Percentiles rank a stretch among this genome's conserved stretches.
These are phyloP conservation scores for Onychostoma macrolepis DNA, from an alignment of 2,113 vertebrate species.

Conservation along the genomic window DNA sequence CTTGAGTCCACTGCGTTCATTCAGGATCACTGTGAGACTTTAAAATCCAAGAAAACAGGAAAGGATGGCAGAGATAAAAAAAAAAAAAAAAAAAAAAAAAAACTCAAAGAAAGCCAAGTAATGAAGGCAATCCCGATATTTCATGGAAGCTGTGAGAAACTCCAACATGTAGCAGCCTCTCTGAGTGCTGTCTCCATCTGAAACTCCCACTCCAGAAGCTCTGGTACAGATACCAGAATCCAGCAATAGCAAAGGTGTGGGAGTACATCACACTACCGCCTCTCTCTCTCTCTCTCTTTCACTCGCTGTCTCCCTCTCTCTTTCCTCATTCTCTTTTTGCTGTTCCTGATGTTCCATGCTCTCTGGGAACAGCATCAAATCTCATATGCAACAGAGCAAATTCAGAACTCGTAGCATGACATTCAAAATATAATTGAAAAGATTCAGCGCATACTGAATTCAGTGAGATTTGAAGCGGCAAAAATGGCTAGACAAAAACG, in stretches of 20 bases:
- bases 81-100: background rate
- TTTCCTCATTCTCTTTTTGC: slow-evolving; percentile 27
- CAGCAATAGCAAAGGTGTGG: slow-evolving; percentile 76
- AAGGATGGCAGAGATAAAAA: background rate
- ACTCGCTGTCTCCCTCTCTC: slow-evolving; percentile 52
- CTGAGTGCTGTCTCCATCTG: slow-evolving; percentile 30
- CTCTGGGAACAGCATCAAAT: slow-evolving; percentile 26
- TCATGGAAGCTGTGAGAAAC: slow-evolving; percentile 23
- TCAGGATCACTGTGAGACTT: background rate
- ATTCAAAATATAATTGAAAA: background rate
- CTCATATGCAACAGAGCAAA: slow-evolving; percentile 15
- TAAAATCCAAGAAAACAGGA: background rate
- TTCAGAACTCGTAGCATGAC: slow-evolving; percentile 3
- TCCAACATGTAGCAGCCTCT: slow-evolving; percentile 24
- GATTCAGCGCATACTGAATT: background rate
- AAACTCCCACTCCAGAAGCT: slow-evolving; percentile 46
- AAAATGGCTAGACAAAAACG: background rate
- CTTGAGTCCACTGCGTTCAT: slow-evolving; percentile 21
- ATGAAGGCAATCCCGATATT: background rate
- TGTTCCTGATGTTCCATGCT: slow-evolving; percentile 3
- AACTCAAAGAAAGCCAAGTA: background rate
- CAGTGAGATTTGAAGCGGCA: background rate
- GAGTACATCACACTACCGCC: slow-evolving; percentile 69
- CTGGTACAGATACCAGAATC: slow-evolving; percentile 62
- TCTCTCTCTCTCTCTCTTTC: slow-evolving; percentile 46